phyloP scores from a whole-genome alignment of 2,113 vertebrate genomes.

The Crypturellus undulatus region DNA sequence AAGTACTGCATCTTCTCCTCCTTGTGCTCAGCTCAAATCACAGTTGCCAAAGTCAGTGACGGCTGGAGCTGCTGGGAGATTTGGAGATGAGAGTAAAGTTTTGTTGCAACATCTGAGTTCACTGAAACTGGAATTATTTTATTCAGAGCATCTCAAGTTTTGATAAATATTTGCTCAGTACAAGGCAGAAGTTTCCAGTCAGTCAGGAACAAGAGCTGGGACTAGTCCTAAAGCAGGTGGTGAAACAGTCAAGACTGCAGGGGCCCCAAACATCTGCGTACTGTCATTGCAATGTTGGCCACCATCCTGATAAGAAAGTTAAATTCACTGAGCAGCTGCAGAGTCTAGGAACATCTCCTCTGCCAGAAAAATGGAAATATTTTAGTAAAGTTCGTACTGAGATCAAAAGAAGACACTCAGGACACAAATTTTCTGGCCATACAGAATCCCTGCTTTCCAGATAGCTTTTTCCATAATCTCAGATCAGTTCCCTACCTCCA shows the following conservation, averaged over 20 bases:
- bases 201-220: neutral
- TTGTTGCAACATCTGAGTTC: constrained; percentile 1
- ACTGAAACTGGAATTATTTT: constrained; percentile 1
- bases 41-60: neutral
- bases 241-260: neutral
- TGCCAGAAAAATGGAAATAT: constrained; percentile 61
- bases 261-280: constrained; percentile 44
- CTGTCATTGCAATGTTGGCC: constrained; percentile 41
- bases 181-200: constrained; percentile 22
- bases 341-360: constrained; percentile 28
- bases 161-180: neutral
- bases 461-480: neutral
- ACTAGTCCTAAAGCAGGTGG: constrained; percentile 43
- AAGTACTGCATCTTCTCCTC: neutral
- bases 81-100: neutral
- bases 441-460: constrained; percentile 25
- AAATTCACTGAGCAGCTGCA: constrained; percentile 48
- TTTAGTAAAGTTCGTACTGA: constrained; percentile 30
- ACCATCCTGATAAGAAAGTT: constrained; percentile 44
- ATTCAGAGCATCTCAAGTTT: constrained; percentile 5
- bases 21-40: neutral
- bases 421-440: constrained; percentile 28
- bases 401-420: constrained; percentile 58
- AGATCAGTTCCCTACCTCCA: neutral
- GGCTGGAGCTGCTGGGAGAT: constrained; percentile 18